Base-by-base conservation (phyloP, 2,113 vertebrate genomes). In the Lepidothrix coronata region DNA sequence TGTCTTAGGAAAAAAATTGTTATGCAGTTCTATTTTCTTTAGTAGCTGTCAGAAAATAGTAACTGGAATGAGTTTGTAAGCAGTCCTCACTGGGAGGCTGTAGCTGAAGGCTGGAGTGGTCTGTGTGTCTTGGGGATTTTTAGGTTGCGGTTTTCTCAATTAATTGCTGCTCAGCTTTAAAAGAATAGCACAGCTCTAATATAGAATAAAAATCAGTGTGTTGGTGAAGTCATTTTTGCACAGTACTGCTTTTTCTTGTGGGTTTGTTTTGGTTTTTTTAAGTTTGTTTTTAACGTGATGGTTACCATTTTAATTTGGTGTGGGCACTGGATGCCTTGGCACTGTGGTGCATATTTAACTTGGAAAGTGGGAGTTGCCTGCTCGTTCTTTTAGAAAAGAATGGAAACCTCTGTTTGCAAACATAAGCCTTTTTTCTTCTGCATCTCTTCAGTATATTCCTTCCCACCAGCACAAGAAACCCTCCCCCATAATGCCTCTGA, bases 81-180 rank as follows among this genome's bases (percentile, higher is more conserved):
- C 37, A 76, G 49, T 55, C 30, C 30, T 48, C 0, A 0, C 17
- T 91, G 63, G 62, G 78, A 84, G 70, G 61, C 67, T 68, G 61
- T 27, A 37, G 48, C 51, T 89, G 82, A 54, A 16, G 49, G 14
- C 44, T 78, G 43, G 62, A 90, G 54, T 27, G 20, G 25, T 84
- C 73, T 67, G 24, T 72, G 22, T 68, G 55, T 77, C 92, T 68
- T 76, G 28, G 27, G 59, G 27, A 43, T 57, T 85, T 85, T 85
- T 58, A 49, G 37, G 66, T 7, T 85, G 41, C 46, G 44, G n/a
- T 61, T 94, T 81, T 87, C 51, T 74, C 46, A 52, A 52, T 66
- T 73, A 81, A 65, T 70, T 81, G 59, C 51, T 92, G 78, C 46
- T 95, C 74, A 70, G 49, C 54, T 84, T 85, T 89, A 87, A 91